Conservation (phyloP, 2,888 invertebrate genomes). For the Kryphioiulus occultus region DNA sequence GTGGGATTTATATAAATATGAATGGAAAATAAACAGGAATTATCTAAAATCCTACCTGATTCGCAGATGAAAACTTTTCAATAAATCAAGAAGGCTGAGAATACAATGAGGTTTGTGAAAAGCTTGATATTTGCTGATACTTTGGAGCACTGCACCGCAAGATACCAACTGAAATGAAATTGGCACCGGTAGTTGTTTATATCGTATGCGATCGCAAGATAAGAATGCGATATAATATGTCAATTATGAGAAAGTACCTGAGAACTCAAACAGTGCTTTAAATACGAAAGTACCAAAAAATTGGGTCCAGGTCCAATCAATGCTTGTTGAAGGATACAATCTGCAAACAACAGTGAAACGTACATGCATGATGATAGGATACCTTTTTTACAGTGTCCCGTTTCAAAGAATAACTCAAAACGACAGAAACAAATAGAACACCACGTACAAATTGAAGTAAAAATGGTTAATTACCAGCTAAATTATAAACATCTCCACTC, state of each 20-base stretch:
- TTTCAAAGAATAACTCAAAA: too few relatives aligned
- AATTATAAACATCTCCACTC: constrained; percentile 88
- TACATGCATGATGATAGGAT: too few relatives aligned
- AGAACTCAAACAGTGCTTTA: constrained; percentile 89
- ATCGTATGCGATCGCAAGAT: too few relatives aligned
- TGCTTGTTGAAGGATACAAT: constrained; percentile 92
- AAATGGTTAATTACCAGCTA: constrained; percentile 50
- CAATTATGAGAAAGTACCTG: constrained; percentile 67
- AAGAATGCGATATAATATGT: too few relatives aligned
- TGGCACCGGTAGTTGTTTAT: background rate
- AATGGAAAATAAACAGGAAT: background rate
- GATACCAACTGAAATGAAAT: constrained; percentile 73
- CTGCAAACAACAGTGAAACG: constrained; percentile 64
- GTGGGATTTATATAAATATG: too few relatives aligned
- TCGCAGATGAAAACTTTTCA: constrained; percentile 67
- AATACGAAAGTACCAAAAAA: constrained; percentile 86
- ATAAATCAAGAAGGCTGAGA: constrained; percentile 81
- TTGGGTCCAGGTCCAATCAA: constrained; percentile 93
- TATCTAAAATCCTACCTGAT: constrained; percentile 59
- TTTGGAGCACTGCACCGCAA: constrained; percentile 85
- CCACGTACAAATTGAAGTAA: constrained; percentile 12
- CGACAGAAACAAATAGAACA: too few relatives aligned
- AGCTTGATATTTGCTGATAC: constrained; percentile 87
- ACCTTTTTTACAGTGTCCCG: too few relatives aligned
- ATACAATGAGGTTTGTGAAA: constrained; percentile 88